Conservation (phyloP, 2,113 vertebrate species). For the Thunnus thynnus region DNA sequence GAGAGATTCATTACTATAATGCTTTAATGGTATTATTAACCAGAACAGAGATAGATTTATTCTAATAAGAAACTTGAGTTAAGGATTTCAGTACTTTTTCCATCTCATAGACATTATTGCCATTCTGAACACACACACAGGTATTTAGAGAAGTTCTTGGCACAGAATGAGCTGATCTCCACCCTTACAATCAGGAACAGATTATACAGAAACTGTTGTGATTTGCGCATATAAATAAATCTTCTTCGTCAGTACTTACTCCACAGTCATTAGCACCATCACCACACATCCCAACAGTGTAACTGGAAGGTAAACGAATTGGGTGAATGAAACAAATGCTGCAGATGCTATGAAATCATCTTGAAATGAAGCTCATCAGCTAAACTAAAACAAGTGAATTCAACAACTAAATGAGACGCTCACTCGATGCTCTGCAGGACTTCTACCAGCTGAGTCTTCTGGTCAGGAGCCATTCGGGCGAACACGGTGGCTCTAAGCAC, state of each 20-base stretch:
- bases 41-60: neutral
- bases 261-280: slow-evolving; percentile 99
- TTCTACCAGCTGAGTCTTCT: slow-evolving; percentile 98
- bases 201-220: neutral
- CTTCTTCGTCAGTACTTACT: slow-evolving; percentile 85
- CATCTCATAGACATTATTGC: too few relatives aligned
- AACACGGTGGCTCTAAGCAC: slow-evolving; percentile 93
- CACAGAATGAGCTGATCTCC: too few relatives aligned
- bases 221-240: neutral
- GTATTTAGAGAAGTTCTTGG: too few relatives aligned
- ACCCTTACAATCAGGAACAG: too few relatives aligned
- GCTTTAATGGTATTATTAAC: neutral
- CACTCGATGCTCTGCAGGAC: slow-evolving; percentile 96
- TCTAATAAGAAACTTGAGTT: neutral
- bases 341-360: neutral
- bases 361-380: neutral
- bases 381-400: neutral
- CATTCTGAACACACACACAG: too few relatives aligned
- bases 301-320: slow-evolving; percentile 84
- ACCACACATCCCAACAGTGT: slow-evolving; percentile 98
- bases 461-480: slow-evolving; percentile 97
- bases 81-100: neutral
- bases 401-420: slow-evolving; percentile 72
- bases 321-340: neutral
- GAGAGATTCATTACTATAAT: neutral